A percentile compares a stretch with the other conserved stretches of the same genome.
Conservation (phyloP, 1,140 invertebrate species). For the Eumaeus atala region DNA sequence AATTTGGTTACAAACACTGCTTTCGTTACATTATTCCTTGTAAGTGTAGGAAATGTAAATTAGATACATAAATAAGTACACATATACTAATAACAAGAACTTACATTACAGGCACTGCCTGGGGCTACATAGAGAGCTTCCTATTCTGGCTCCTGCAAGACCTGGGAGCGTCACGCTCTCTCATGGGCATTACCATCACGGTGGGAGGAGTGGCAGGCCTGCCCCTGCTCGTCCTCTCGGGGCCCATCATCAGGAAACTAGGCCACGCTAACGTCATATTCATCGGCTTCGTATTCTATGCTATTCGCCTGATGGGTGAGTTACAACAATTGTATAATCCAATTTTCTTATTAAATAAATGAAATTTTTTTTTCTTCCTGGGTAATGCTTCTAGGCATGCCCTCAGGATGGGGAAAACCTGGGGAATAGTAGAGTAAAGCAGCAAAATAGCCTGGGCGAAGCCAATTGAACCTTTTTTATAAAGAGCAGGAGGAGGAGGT, state of each 20-base stretch:
- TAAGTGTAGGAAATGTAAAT: too few relatives aligned
- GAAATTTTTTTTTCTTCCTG: too few relatives aligned
- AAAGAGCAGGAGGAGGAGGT: too few relatives aligned
- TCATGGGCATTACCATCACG: slow-evolving; percentile 90
- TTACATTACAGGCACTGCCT: slow-evolving; percentile 79
- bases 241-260: slow-evolving; percentile 84
- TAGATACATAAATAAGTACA: too few relatives aligned
- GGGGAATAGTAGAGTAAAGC: too few relatives aligned
- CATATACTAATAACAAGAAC: slow-evolving; percentile 5
- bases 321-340: not conserved
- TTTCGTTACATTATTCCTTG: too few relatives aligned
- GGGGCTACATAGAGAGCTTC: slow-evolving; percentile 91
- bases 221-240: slow-evolving; percentile 84
- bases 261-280: slow-evolving; percentile 90
- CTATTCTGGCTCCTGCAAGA: slow-evolving; percentile 90
- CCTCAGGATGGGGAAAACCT: too few relatives aligned
- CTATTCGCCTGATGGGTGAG: slow-evolving; percentile 82
- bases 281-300: slow-evolving; percentile 85
- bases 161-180: slow-evolving; percentile 82
- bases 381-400: too few relatives aligned
- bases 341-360: too few relatives aligned
- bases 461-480: too few relatives aligned
- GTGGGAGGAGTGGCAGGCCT: slow-evolving; percentile 86
- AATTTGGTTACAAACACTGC: too few relatives aligned
- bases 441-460: too few relatives aligned